Percentiles rank a stretch among this genome's conserved stretches.
Evolutionary conservation across 2,113 vertebrate species (phyloP).

Genomic region (Galemys pyrenaicus): DNA sequence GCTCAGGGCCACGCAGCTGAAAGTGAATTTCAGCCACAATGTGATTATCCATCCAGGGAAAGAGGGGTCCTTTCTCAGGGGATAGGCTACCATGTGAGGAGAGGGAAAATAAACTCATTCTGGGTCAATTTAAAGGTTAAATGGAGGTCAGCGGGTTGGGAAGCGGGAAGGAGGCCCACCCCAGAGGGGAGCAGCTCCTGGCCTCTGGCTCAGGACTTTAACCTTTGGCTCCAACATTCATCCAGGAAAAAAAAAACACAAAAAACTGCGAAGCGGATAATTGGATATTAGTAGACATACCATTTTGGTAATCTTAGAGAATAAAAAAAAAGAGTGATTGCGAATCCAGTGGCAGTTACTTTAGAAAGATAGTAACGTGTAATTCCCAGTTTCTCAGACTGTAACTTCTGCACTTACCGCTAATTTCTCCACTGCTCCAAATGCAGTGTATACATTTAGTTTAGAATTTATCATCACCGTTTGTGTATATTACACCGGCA

Average conservation of each 20-base stretch:
- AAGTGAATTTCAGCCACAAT: conserved; percentile 47
- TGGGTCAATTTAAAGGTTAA: conserved; percentile 69
- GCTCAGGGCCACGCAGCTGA: not conserved
- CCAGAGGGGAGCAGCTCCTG: not conserved
- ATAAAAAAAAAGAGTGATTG: conserved; percentile 39
- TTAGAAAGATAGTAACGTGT: conserved; percentile 71
- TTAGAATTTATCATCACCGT: conserved; percentile 63
- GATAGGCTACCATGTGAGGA: conserved; percentile 44
- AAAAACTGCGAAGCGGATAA: conserved; percentile 53
- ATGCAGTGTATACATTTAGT: conserved; percentile 40
- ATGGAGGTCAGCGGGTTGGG: conserved; percentile 8
- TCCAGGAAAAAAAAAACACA: conserved; percentile 25
- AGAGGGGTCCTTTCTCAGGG: conserved; percentile 40
- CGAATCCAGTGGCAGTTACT: conserved; percentile 49
- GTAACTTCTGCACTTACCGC: conserved; percentile 79
- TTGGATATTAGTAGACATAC: conserved; percentile 65
- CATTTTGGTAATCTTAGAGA: conserved; percentile 60
- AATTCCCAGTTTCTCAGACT: conserved; percentile 75
- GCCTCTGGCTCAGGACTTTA: conserved; percentile 59
- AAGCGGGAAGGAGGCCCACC: not conserved
- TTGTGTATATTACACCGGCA: conserved; percentile 27
- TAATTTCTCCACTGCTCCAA: conserved; percentile 76
- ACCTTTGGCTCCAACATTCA: conserved; percentile 65
- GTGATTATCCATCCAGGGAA: conserved; percentile 54
- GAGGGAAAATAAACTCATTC: conserved; percentile 61